phyloP scores from a whole-genome alignment of 1,140 invertebrate genomes.

The Bombus sibiricus region DNA sequence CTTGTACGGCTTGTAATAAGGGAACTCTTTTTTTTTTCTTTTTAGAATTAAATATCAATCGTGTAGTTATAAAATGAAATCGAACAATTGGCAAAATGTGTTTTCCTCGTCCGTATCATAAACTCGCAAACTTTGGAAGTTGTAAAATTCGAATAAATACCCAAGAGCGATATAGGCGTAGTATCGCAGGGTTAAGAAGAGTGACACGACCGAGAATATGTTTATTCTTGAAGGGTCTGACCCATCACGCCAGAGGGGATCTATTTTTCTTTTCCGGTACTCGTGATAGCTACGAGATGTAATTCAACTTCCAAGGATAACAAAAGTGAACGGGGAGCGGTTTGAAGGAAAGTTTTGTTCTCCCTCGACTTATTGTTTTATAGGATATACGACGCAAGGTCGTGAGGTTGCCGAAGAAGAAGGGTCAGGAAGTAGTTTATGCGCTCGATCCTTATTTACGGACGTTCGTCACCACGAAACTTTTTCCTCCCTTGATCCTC shows the following conservation, averaged over 20 bases:
- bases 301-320: conserved; percentile 15
- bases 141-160: no score
- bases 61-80: no score
- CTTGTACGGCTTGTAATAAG: no score
- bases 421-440: conserved; percentile 8
- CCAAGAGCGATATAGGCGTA: no score
- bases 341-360: background rate
- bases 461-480: background rate
- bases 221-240: no score
- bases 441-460: background rate
- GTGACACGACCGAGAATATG: background rate
- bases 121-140: no score
- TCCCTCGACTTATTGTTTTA: background rate
- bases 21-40: accelerated
- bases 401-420: background rate
- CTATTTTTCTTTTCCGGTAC: background rate
- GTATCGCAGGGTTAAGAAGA: background rate
- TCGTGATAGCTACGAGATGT: conserved; percentile 1
- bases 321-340: background rate
- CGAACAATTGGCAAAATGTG: no score
- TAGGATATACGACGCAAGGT: background rate
- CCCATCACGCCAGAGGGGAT: background rate
- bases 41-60: no score
- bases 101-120: no score
- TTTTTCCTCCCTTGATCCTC: background rate